Conservation (phyloP, 2,797 vertebrate genomes). For the Falco columbarius region DNA sequence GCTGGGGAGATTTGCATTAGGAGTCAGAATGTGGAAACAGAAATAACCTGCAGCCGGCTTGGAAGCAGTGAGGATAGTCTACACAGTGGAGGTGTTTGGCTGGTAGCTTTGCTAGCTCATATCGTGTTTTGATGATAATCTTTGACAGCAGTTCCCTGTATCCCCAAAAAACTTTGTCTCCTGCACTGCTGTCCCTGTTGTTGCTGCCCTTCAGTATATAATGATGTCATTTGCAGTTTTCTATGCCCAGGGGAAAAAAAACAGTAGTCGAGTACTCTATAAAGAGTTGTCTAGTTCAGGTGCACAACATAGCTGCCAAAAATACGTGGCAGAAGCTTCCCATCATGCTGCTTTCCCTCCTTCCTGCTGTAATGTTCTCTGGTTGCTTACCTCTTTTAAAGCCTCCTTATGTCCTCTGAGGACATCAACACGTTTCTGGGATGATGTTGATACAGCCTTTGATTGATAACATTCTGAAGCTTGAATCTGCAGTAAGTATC, state of each 20-base stretch:
- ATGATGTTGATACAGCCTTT: neutral
- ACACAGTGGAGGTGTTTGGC: neutral
- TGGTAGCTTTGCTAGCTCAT: neutral
- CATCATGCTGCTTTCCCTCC: neutral
- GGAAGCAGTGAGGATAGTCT: neutral
- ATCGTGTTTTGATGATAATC: neutral
- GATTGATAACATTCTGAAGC: neutral
- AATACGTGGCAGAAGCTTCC: neutral
- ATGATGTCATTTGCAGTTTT: neutral
- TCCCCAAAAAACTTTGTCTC: neutral
- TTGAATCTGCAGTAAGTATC: neutral
- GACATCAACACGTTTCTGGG: neutral
- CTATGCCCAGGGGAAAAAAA: neutral
- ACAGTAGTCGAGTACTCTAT: neutral
- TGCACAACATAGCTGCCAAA: neutral
- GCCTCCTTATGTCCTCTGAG: neutral
- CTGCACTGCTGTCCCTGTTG: fast-evolving
- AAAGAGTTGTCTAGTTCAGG: neutral
- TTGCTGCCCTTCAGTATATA: neutral
- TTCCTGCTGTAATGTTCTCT: neutral
- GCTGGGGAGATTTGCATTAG: neutral
- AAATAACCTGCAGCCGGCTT: neutral
- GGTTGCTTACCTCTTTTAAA: neutral
- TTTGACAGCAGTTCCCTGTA: neutral
- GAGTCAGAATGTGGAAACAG: neutral